phyloP scores from a whole-genome alignment of 30 jellyfish, hydroid and myxozoan species.

The Aurelia coerulea region DNA sequence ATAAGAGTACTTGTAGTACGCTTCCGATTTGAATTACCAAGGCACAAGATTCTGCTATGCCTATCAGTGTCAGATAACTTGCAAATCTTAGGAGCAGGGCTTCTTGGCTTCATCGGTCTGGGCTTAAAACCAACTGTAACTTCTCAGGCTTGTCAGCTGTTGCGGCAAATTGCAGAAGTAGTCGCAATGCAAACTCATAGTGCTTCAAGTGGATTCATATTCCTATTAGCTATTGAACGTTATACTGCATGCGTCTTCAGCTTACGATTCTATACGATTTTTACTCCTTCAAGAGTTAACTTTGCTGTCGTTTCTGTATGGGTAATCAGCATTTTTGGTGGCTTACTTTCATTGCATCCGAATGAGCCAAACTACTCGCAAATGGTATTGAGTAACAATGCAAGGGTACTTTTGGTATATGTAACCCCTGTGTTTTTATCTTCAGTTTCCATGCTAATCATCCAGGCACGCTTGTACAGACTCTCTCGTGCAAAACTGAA shows the following conservation, averaged over 20 bases:
- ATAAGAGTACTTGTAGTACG: no score
- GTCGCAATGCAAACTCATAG: neutral
- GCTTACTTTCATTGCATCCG: neutral
- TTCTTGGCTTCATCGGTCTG: neutral
- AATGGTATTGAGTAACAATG: no score
- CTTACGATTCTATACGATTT: no score
- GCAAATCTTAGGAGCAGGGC: neutral
- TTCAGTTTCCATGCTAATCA: neutral
- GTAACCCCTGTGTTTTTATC: neutral
- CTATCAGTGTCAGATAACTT: slow-evolving; percentile 8
- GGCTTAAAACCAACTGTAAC: neutral
- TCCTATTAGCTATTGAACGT: slow-evolving; percentile 1
- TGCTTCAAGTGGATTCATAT: neutral
- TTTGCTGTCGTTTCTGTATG: no score
- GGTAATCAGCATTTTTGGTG: neutral
- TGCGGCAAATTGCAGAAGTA: neutral
- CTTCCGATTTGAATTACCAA: neutral
- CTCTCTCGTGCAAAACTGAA: no score
- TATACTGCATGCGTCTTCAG: neutral
- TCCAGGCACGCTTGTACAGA: neutral
- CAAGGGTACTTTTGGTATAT: no score
- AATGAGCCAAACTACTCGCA: neutral
- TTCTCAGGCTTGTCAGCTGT: neutral
- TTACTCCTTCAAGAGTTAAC: no score
- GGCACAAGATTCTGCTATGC: slow-evolving; percentile 25